Base-by-base conservation (phyloP, 2,113 vertebrate genomes). In the Progne subis region DNA sequence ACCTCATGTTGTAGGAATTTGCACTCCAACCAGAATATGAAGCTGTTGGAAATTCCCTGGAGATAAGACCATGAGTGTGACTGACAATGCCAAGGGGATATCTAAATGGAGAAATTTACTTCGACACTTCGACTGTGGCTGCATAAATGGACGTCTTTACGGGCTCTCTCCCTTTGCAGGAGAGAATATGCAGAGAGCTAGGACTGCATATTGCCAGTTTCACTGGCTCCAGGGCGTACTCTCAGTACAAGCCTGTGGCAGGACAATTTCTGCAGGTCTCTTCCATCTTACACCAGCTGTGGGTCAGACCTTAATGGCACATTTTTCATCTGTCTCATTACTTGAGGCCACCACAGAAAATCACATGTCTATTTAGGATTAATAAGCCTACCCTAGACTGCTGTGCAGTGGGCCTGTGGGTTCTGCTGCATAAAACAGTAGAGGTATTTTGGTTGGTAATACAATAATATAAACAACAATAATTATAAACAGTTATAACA, bases 191-290 rank as follows among this genome's bases (percentile, higher is more conserved):
- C 12, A 69, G 50, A 65, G 39, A 59, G 20, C 9, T n/a, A 23
- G 39, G 26, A 67, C 20, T 26, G 2, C 0, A 0, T 28, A 28
- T n/a, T 72, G 31, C 55, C 2, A 2, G 31, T 50, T 55, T 65
- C 50, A 37, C 50, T 3, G 5, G 63, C 59, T 87, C 31, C n/a
- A 44, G 43, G n/a, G n/a, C 12, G 5, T 76, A 46, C 16, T 76
- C 44, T 55, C 28, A 41, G 17, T 25, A 46, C 37, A 41, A 84
- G 20, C 31, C 46, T 52, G n/a, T 39, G 49, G 37, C 28, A 20
- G 32, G 52, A 21, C 19, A 60, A 6, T 86, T 92, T 75, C 44
- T 91, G 8, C 20, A 72, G 52, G 28, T 79, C 19, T 82, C n/a
- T 50, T 65, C 34, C 41, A 43, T 50, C 75, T 85, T 32, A 8